Evolutionary conservation across 2,888 invertebrate species (phyloP).

Genomic region (Podotricha telesiphe): DNA sequence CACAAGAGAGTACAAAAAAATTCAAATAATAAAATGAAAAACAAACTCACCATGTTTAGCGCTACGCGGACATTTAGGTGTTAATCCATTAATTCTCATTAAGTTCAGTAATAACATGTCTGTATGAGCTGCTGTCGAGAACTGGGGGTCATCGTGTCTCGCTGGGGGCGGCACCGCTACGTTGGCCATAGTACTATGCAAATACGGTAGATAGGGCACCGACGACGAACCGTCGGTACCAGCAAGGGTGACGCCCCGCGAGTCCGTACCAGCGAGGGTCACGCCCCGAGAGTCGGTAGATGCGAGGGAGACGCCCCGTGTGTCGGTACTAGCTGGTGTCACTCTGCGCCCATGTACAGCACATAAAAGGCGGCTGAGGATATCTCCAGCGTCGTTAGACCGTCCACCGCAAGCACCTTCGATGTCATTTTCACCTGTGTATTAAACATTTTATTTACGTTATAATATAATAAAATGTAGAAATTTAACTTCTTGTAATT

Average conservation of each 20-base stretch:
- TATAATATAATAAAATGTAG: too few species aligned
- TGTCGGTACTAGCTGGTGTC: slow-evolving; percentile 43
- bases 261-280: slow-evolving; percentile 48
- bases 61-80: slow-evolving; percentile 51
- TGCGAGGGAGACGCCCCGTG: neutral
- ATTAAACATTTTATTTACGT: slow-evolving; percentile 37
- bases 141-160: slow-evolving; percentile 62
- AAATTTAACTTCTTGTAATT: too few species aligned
- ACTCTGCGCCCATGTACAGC: slow-evolving; percentile 58
- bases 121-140: slow-evolving; percentile 69
- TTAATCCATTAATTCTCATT: slow-evolving; percentile 75
- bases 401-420: slow-evolving; percentile 59
- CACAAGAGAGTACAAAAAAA: too few species aligned
- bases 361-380: slow-evolving; percentile 65
- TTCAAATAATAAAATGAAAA: too few species aligned
- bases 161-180: slow-evolving; percentile 43
- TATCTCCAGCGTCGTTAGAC: slow-evolving; percentile 51
- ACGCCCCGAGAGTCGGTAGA: slow-evolving; percentile 26
- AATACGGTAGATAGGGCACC: slow-evolving; percentile 43
- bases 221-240: slow-evolving; percentile 52
- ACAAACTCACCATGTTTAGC: slow-evolving; percentile 56
- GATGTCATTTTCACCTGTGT: slow-evolving; percentile 75
- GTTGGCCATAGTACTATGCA: slow-evolving; percentile 21
- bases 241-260: slow-evolving; percentile 48
- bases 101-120: slow-evolving; percentile 76